Evolutionary conservation across 2,888 invertebrate genomes (phyloP).

Genomic region (Epistrophella euchroma): DNA sequence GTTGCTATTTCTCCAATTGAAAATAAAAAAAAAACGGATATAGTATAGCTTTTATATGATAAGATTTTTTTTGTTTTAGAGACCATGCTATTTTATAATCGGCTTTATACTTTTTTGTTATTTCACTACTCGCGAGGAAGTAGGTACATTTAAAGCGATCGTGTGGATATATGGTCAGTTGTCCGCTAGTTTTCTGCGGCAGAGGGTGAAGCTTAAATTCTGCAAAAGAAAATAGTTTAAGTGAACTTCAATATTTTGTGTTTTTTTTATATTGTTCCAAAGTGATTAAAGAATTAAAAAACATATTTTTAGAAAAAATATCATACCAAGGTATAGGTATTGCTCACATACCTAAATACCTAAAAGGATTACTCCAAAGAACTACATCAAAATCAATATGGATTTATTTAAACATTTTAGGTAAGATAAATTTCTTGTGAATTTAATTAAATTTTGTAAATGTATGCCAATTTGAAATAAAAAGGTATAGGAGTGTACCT

Average conservation of each 20-base stretch:
- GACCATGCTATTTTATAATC: slow-evolving; percentile 55
- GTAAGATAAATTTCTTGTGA: background rate
- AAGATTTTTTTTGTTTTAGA: slow-evolving; percentile 61
- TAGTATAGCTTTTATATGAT: slow-evolving; percentile 62
- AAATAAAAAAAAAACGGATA: slow-evolving; percentile 62
- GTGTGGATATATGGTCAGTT: slow-evolving; percentile 81
- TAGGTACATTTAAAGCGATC: slow-evolving; percentile 78
- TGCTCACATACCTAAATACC: background rate
- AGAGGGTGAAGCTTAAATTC: slow-evolving; percentile 79
- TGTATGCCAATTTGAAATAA: background rate
- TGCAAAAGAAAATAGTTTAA: slow-evolving; percentile 22
- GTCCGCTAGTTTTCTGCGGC: slow-evolving; percentile 81
- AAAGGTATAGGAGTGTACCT: too few species aligned
- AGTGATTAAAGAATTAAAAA: background rate
- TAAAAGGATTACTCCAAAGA: slow-evolving; percentile 28
- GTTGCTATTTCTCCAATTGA: slow-evolving; percentile 48
- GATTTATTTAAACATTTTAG: slow-evolving; percentile 16
- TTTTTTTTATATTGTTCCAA: background rate
- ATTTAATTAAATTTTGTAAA: background rate
- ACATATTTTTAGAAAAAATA: background rate
- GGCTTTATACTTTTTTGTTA: slow-evolving; percentile 56
- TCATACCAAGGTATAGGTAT: background rate
- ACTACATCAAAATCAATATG: slow-evolving; percentile 6
- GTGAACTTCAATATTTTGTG: slow-evolving; percentile 11
- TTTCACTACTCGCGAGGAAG: slow-evolving; percentile 68